Evolutionary conservation across 2,113 vertebrate species (phyloP).

Genomic region (human (Homo sapiens)): DNA sequence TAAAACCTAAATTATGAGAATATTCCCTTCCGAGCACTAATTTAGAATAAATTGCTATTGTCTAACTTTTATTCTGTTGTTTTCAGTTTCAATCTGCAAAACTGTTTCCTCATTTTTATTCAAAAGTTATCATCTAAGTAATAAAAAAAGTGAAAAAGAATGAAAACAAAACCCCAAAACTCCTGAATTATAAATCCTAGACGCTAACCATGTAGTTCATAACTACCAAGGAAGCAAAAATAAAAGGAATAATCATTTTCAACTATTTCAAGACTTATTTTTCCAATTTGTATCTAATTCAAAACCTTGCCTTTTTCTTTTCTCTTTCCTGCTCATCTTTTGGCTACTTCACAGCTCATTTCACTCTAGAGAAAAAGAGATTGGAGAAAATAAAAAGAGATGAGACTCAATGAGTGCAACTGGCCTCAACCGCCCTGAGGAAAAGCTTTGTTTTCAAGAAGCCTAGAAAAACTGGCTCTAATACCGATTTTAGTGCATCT

Average conservation of each 20-base stretch:
- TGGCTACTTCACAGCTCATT: constrained; percentile 22
- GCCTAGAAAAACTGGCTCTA: not conserved
- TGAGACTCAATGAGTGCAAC: not conserved
- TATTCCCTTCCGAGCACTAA: constrained; percentile 18
- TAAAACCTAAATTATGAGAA: not conserved
- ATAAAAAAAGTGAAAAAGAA: not conserved
- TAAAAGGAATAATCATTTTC: not conserved
- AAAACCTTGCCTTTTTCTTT: not conserved
- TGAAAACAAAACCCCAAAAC: not conserved
- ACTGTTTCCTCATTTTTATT: constrained; percentile 13
- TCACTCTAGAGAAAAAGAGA: not conserved
- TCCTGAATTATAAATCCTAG: not conserved
- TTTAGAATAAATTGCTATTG: not conserved
- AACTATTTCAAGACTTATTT: not conserved
- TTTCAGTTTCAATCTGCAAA: constrained; percentile 6
- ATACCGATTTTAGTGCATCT: not conserved
- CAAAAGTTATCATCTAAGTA: constrained; percentile 12
- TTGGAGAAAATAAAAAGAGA: constrained; percentile 16
- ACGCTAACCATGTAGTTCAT: not conserved
- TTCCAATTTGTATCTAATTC: constrained; percentile 21
- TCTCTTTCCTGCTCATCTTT: not conserved
- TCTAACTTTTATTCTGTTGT: not conserved
- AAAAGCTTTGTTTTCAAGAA: constrained; percentile 36
- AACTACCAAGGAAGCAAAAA: not conserved
- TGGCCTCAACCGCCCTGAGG: not conserved